Conservation (phyloP, 2,113 vertebrate species). For the Zapornia atra region DNA sequence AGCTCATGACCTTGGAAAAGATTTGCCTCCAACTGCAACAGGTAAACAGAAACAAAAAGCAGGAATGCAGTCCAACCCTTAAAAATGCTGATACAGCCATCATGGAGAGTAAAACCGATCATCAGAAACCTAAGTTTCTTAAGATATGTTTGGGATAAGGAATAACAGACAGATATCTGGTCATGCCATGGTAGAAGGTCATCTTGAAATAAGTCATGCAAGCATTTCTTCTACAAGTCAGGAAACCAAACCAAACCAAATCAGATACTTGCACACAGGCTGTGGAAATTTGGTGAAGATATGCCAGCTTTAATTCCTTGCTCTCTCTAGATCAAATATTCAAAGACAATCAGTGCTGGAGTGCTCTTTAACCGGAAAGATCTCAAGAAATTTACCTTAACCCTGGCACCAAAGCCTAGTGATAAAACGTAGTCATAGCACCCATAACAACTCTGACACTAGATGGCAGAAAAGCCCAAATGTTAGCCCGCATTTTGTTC, state of each 20-base stretch:
- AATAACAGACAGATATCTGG: neutral
- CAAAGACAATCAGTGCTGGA: neutral
- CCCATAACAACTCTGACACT: neutral
- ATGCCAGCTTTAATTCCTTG: neutral
- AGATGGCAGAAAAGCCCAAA: slow-evolving; percentile 32
- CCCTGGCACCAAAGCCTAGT: rapidly evolving
- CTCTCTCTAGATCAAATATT: neutral
- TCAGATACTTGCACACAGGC: neutral
- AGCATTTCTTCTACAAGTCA: neutral
- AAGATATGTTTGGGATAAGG: neutral
- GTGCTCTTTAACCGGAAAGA: neutral
- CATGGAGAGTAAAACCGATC: neutral
- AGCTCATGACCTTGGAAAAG: neutral
- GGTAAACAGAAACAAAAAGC: neutral
- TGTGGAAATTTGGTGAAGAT: neutral
- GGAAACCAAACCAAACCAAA: neutral
- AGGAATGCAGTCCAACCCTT: rapidly evolving
- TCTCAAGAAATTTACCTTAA: neutral
- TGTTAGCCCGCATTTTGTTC: neutral
- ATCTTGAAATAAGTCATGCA: neutral
- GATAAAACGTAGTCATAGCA: rapidly evolving
- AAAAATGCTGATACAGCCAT: neutral
- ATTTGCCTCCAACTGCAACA: neutral
- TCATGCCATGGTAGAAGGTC: neutral
- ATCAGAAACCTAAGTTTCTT: neutral